Base-by-base conservation (phyloP, 2,888 invertebrate genomes). In the Macaria liturata region DNA sequence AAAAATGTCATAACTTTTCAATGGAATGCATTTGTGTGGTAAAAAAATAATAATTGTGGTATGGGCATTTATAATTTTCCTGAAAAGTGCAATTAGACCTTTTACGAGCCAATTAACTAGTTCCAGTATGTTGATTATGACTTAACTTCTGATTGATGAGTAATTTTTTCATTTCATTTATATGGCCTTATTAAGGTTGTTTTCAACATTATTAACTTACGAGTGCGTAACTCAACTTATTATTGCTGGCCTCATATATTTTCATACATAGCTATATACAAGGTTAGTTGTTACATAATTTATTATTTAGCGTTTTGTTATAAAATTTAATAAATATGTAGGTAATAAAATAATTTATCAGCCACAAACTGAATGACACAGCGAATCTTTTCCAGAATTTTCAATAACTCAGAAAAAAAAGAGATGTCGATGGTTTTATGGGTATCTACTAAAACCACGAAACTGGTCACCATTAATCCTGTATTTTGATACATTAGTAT, bases 231-330 rank as follows among this genome's bases (percentile, higher is more conserved):
- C 48, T 31, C 45, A 34, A 53, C 30, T 39, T 57, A 52, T 58
- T 58, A 59, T 50, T 50, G 49, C 46, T 34, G 45, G 47, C 50
- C 40, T n/a, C 34, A 51, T 59, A 59, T 59, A 43, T 51, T 54
- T 54, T 59, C 4, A n/a, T 4, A 9, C 20, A 20, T 20, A 20
- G 20, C 20, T 20, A 20, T 20, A 20, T 20, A 20, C 20, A 20
- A 20, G 20, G 20, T 20, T 20, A 20, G 20, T 20, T 20, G 20
- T 20, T 20, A 20, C 20, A 1, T 20, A 20, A 20, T 20, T 20
- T 20, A 20, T 20, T 1, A 20, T 1, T 20, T 20, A 20, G 1
- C 20, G 2, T 20, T 20, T 20, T 20, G 20, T 20, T 20, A 20
- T 20, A 20, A 20, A 20, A 20, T 20, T 20, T 20, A 1, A 20